Evolutionary conservation across 1,140 invertebrate genomes (phyloP).

Genomic region (Phymastichus coffea): DNA sequence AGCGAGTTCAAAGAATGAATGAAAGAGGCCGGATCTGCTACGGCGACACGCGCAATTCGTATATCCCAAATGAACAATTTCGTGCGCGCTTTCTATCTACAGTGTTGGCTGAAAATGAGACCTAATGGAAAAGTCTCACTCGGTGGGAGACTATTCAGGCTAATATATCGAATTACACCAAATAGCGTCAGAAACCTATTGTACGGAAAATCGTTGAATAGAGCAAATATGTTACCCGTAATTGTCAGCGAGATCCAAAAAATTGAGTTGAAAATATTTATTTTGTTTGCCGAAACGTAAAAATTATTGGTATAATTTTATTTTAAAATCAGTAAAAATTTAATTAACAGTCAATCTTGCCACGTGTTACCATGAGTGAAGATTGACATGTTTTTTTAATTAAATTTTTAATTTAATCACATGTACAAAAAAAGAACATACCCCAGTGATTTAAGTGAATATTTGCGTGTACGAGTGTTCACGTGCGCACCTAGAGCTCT

Average conservation of each 20-base stretch:
- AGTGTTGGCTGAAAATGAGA: constrained; percentile 7
- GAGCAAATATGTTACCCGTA: background rate
- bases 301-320: too few species aligned
- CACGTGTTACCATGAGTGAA: background rate
- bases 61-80: constrained; percentile 45
- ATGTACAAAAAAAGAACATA: background rate
- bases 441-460: constrained; percentile 15
- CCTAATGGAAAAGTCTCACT: constrained; percentile 14
- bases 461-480: background rate
- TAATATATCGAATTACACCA: constrained; percentile 15
- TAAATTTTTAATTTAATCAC: background rate
- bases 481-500: background rate
- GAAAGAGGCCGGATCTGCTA: constrained; percentile 20
- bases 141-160: background rate
- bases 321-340: too few species aligned
- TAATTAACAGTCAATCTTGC: background rate
- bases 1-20: constrained; percentile 8
- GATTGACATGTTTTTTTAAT: background rate
- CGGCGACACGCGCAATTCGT: constrained; percentile 35
- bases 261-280: too few species aligned
- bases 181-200: constrained; percentile 4
- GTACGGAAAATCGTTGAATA: constrained; percentile 20
- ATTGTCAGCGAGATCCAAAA: too few species aligned
- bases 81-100: constrained; percentile 1
- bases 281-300: too few species aligned